A percentile compares a stretch with the other conserved stretches of the same genome.
phyloP scores from a whole-genome alignment of 2,888 invertebrate species.

The Mycalesis mineus region DNA sequence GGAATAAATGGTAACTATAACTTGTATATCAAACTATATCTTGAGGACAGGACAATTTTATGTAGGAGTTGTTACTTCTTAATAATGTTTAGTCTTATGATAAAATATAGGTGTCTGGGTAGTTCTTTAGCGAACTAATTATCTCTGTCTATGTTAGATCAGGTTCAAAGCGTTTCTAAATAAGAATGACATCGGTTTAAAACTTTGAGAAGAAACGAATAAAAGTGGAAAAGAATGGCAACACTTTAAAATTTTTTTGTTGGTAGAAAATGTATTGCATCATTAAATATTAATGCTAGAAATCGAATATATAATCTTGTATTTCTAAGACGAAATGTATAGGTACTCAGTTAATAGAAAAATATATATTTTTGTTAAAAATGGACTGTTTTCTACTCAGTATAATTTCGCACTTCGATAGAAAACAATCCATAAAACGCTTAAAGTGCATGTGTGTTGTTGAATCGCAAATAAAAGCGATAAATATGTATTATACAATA shows the following conservation, averaged over 20 bases:
- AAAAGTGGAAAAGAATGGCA: background rate
- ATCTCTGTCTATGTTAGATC: background rate
- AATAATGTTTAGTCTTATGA: too few relatives aligned
- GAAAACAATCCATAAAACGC: constrained; percentile 43
- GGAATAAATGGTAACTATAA: background rate
- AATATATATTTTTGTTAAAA: constrained; percentile 67
- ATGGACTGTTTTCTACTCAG: constrained; percentile 45
- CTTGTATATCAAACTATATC: background rate
- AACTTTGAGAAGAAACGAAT: too few relatives aligned
- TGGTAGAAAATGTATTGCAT: constrained; percentile 1
- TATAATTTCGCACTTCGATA: constrained; percentile 29
- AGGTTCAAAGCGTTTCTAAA: background rate
- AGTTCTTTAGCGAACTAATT: background rate
- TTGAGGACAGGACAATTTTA: background rate
- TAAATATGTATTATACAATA: constrained; percentile 55
- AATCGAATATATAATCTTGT: constrained; percentile 15
- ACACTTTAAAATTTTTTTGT: background rate
- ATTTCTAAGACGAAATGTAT: constrained; percentile 19
- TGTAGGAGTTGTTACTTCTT: background rate
- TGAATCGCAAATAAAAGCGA: constrained; percentile 57
- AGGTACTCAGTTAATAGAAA: constrained; percentile 18
- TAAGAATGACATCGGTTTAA: too few relatives aligned
- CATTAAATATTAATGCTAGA: background rate
- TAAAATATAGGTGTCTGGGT: background rate
- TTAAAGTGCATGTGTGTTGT: constrained; percentile 64